Evolutionary conservation across 2,888 invertebrate species (phyloP).

Genomic region (Drosophila nigritarsus): DNA sequence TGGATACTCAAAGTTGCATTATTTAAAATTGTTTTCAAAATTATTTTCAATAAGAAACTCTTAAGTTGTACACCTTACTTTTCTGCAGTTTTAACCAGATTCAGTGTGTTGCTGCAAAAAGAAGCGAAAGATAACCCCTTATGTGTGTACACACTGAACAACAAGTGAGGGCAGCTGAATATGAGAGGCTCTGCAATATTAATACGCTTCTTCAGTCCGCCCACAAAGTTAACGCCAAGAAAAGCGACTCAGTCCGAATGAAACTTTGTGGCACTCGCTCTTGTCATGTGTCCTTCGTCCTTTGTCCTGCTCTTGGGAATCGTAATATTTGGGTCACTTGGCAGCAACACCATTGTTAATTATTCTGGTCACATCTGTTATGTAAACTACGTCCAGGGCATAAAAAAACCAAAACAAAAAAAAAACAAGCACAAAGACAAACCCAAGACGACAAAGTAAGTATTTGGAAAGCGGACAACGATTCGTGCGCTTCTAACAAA

Average conservation of each 20-base stretch:
- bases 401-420: conserved; percentile 47
- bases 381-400: conserved; percentile 72
- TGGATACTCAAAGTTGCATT: not conserved
- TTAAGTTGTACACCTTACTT: not conserved
- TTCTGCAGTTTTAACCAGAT: not conserved
- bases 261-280: conserved; percentile 18
- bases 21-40: not conserved
- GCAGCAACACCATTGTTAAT: conserved; percentile 68
- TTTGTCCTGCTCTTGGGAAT: conserved; percentile 36
- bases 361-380: conserved; percentile 83
- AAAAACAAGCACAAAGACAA: conserved; percentile 36
- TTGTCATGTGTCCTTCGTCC: not conserved
- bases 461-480: conserved; percentile 22
- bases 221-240: conserved; percentile 45
- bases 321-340: conserved; percentile 70
- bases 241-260: conserved; percentile 35
- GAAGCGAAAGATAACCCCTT: not conserved
- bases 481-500: conserved; percentile 50
- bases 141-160: not conserved
- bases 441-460: conserved; percentile 39
- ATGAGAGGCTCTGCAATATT: conserved; percentile 52
- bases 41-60: not conserved
- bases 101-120: not conserved
- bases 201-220: conserved; percentile 47
- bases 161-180: not conserved